These are phyloP conservation scores for Sesia apiformis DNA, from an alignment of 2,888 invertebrate genomes.

Conservation along the genomic window DNA sequence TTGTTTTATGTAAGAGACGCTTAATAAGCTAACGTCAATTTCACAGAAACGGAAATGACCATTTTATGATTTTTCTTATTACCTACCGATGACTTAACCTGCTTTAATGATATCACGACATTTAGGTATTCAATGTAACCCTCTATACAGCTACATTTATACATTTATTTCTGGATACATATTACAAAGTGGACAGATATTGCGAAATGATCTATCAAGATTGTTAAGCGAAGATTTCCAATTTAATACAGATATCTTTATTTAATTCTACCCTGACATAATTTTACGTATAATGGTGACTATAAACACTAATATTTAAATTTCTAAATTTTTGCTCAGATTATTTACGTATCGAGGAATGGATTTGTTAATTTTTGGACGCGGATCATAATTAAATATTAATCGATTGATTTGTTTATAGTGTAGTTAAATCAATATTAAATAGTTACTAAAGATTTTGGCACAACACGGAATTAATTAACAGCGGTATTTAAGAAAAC, in stretches of 20 bases:
- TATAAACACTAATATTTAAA: slow-evolving; percentile 63
- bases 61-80: slow-evolving; percentile 8
- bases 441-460: slow-evolving; percentile 43
- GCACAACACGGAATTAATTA: slow-evolving; percentile 54
- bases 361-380: slow-evolving; percentile 18
- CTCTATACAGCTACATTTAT: slow-evolving; percentile 24
- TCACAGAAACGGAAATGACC: background rate
- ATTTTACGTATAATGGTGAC: slow-evolving; percentile 91
- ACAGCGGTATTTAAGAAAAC: no score
- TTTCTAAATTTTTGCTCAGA: slow-evolving; percentile 55
- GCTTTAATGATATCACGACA: slow-evolving; percentile 57
- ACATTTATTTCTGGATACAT: slow-evolving; percentile 24
- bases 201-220: slow-evolving; percentile 55
- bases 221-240: slow-evolving; percentile 46
- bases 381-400: slow-evolving; percentile 8
- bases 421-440: background rate
- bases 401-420: background rate
- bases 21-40: background rate
- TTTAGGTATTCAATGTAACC: slow-evolving; percentile 22
- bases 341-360: slow-evolving; percentile 48
- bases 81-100: slow-evolving; percentile 27
- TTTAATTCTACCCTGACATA: slow-evolving; percentile 84
- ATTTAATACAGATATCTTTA: slow-evolving; percentile 55
- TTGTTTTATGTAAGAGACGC: background rate
- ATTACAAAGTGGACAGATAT: slow-evolving; percentile 60